Base-by-base conservation (phyloP, 2,113 vertebrate genomes). In the Hippocampus comes region DNA sequence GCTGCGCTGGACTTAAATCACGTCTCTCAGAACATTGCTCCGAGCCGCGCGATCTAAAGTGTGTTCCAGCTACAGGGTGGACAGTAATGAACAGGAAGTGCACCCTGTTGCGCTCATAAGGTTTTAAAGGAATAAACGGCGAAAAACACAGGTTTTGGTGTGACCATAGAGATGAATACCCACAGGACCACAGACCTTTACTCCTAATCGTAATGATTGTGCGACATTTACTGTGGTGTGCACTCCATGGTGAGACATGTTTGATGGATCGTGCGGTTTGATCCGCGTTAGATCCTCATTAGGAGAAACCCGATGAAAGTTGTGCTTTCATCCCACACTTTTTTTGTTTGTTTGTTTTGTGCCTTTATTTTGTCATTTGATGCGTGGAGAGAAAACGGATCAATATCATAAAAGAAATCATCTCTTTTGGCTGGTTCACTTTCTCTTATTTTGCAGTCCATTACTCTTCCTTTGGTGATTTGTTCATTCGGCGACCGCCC, bases 11-110 rank as follows among this genome's bases (percentile, higher is more conserved):
- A 66, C 72, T 73, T 63, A n/a, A 66, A 74, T 66, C n/a, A 65
- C 23, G 60, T 75, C 38, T 70, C 49, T 75, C 63, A 38, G 61
- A 82, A 73, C 63, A n/a, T 51, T 18, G n/a, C 84, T 86, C 76
- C 83, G 79, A 83, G 83, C 34, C 43, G 17, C 27, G 67, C 2
- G n/a, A 72, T n/a, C 71, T 23, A 63, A 49, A 43, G 70, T 11
- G 72, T 49, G 18, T 65, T 48, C 59, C 73, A 65, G 66, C 76
- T 71, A 76, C 71, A 43, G 66, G 72, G 70, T 59, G 68, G 84
- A 63, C 67, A 23, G 30, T 82, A 84, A 82, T 75, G 76, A 87
- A 73, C 43, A 49, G 46, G 51, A 64, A 23, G 55, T 1, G 3
- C 12, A 15, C 55, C 74, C 72, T 67, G 77, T 73, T 85, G 76